Conservation (phyloP, 2,113 vertebrate genomes). For the Hemiscyllium ocellatum region DNA sequence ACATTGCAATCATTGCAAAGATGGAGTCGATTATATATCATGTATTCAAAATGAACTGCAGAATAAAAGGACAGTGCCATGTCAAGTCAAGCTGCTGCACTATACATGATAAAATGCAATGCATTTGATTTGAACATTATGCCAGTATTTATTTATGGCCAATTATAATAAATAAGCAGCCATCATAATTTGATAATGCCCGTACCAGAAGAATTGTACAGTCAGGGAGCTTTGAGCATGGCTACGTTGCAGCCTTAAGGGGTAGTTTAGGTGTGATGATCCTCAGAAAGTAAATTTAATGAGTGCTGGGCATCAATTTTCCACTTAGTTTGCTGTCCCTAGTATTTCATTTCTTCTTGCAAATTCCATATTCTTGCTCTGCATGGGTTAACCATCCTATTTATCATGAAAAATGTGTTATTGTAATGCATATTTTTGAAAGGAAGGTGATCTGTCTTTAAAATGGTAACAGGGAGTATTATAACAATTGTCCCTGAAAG, state of each 20-base stretch:
- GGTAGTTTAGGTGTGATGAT: not conserved
- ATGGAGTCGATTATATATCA: not conserved
- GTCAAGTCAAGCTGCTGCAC: not conserved
- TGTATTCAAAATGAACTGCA: not conserved
- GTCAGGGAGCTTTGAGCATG: not conserved
- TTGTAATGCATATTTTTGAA: too few species aligned
- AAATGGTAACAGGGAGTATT: too few species aligned
- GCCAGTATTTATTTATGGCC: not conserved
- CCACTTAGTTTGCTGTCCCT: not conserved
- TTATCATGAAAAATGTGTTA: too few species aligned
- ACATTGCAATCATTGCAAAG: not conserved
- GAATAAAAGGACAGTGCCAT: not conserved
- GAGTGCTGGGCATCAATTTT: not conserved
- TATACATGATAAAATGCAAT: not conserved
- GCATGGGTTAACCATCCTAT: not conserved
- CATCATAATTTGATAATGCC: not conserved
- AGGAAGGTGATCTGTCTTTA: too few species aligned
- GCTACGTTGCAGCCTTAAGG: not conserved
- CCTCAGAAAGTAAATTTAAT: not conserved
- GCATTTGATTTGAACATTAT: not conserved
- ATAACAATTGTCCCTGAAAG: too few species aligned
- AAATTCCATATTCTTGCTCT: not conserved
- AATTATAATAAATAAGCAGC: not conserved
- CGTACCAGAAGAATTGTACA: not conserved
- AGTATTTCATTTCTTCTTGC: not conserved